phyloP scores from a whole-genome alignment of 2,113 vertebrate species.

The Rhinoderma darwinii region DNA sequence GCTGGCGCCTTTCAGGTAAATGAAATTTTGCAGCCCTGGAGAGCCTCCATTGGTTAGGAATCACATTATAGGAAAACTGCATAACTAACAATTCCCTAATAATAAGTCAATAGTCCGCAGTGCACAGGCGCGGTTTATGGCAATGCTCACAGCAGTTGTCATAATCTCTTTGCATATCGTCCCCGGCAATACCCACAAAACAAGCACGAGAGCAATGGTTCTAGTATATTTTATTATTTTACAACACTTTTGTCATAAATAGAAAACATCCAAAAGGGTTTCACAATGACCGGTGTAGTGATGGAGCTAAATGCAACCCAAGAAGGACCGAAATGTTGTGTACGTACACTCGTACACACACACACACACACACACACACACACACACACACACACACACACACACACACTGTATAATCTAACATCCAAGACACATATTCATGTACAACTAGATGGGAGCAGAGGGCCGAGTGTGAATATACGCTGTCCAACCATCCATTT shows the following conservation, averaged over 20 bases:
- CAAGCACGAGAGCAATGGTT: not conserved
- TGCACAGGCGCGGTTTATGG: no score
- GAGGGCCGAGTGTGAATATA: not conserved
- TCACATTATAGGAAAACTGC: no score
- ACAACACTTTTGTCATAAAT: slow-evolving; percentile 51
- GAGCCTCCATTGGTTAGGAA: no score
- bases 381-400: no score
- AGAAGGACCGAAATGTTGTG: not conserved
- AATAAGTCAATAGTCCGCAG: no score
- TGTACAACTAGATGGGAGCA: not conserved
- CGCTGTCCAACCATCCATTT: no score
- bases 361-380: not conserved
- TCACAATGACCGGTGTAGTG: slow-evolving; percentile 17
- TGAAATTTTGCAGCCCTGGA: no score
- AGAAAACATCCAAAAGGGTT: slow-evolving; percentile 51
- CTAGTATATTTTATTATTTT: slow-evolving; percentile 35
- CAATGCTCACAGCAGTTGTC: no score
- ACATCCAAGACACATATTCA: slow-evolving; percentile 9
- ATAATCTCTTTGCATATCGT: no score
- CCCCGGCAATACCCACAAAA: not conserved
- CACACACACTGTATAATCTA: not conserved
- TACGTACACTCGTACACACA: not conserved
- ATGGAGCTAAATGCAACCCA: not conserved
- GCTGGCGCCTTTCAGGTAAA: no score
- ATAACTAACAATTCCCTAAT: no score